Percentiles rank a stretch among this genome's conserved stretches.
phyloP scores from a whole-genome alignment of 2,888 invertebrate genomes.

The Subacronicta megacephala region DNA sequence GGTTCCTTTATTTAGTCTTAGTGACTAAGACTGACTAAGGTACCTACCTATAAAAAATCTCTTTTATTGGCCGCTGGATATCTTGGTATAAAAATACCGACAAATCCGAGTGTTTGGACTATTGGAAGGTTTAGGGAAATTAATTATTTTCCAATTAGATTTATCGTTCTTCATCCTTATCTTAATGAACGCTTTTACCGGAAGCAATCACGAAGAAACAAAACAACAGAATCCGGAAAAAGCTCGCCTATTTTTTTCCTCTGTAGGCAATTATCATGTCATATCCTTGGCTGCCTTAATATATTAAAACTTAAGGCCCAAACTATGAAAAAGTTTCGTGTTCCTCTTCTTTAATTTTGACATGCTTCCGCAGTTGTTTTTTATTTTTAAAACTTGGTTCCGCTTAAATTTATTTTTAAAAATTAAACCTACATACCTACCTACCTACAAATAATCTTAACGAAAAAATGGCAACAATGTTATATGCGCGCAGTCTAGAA shows the following conservation, averaged over 20 bases:
- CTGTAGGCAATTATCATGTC: constrained; percentile 6
- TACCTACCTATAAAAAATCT: background rate
- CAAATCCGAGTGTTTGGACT: constrained; percentile 52
- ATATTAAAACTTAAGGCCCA: constrained; percentile 45
- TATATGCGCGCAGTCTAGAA: constrained; percentile 15
- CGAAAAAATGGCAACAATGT: background rate
- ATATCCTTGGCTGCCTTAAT: constrained; percentile 19
- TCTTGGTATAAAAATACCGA: background rate
- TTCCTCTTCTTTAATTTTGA: constrained; percentile 37
- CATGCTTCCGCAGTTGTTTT: constrained; percentile 19
- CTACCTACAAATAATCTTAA: constrained; percentile 11
- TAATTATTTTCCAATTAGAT: constrained; percentile 62
- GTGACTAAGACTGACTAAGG: background rate
- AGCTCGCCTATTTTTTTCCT: constrained; percentile 5
- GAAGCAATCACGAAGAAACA: constrained; percentile 31
- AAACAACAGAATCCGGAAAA: constrained; percentile 25
- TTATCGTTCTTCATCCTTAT: constrained; percentile 43
- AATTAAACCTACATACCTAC: too few relatives aligned
- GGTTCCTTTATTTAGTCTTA: too few relatives aligned
- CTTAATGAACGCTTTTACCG: constrained; percentile 37
- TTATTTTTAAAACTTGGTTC: constrained; percentile 15
- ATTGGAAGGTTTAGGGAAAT: constrained; percentile 48
- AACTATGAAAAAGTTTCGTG: constrained; percentile 46
- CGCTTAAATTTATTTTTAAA: constrained; percentile 34
- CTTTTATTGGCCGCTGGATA: background rate